Conservation (phyloP, 2,797 vertebrate genomes). For the Thaleichthys pacificus region DNA sequence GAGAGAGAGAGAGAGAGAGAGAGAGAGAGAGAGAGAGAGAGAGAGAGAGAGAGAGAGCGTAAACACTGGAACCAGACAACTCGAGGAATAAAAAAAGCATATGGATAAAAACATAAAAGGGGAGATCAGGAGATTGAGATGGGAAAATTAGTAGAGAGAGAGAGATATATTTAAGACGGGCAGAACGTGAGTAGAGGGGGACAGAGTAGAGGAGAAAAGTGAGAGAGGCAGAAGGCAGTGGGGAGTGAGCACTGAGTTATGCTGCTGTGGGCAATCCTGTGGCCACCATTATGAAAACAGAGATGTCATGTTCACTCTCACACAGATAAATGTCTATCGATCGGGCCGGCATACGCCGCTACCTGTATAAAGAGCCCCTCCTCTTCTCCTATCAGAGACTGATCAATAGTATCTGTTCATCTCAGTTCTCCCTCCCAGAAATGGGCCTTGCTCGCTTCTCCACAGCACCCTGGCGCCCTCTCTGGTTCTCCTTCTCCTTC, state of each 20-base stretch:
- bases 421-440: conserved; percentile 8
- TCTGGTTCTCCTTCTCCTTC: neutral
- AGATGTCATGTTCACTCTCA: conserved; percentile 31
- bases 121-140: conserved; percentile 10
- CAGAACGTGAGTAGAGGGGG: neutral
- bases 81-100: conserved; percentile 11
- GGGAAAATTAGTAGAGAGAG: neutral
- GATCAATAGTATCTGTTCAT: conserved; percentile 48
- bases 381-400: conserved; percentile 37
- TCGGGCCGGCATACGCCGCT: conserved; percentile 18
- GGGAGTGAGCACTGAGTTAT: conserved; percentile 26
- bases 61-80: neutral
- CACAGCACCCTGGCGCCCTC: neutral
- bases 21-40: conserved; percentile 3
- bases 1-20: conserved; percentile 10
- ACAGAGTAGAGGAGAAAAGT: neutral
- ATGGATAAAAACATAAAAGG: neutral
- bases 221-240: neutral
- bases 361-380: conserved; percentile 34
- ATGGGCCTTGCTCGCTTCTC: neutral
- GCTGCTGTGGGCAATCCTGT: conserved; percentile 15
- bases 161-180: neutral
- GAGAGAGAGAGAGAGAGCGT: neutral
- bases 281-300: conserved; percentile 43
- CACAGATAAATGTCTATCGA: conserved; percentile 42